Percentiles rank a stretch among this genome's conserved stretches.
Conservation (phyloP, 2,113 vertebrate genomes). For the Bungarus multicinctus region DNA sequence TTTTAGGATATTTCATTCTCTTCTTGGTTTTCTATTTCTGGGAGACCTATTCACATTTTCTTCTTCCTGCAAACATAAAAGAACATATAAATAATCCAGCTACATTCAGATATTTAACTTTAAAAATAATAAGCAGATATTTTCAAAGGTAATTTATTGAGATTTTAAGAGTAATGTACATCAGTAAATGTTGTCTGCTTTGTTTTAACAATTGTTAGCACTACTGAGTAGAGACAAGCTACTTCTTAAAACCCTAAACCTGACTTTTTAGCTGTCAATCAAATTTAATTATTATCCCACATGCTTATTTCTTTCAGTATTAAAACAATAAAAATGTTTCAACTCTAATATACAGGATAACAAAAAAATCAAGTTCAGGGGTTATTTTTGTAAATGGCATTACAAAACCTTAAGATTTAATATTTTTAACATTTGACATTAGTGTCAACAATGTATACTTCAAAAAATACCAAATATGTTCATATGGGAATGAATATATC, state of each 20-base stretch:
- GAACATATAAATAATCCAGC: not conserved
- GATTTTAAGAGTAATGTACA: not conserved
- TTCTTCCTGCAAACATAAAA: conserved; percentile 75
- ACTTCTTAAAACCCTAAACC: not conserved
- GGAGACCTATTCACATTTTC: conserved; percentile 91
- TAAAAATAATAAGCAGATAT: not conserved
- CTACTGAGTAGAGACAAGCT: not conserved
- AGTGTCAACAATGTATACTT: not conserved
- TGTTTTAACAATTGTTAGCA: not conserved
- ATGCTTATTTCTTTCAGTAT: not conserved
- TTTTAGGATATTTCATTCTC: conserved; percentile 81
- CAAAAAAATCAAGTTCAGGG: not conserved
- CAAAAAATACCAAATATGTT: not conserved
- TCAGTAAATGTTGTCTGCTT: not conserved
- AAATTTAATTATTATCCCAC: not conserved
- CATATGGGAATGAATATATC: not conserved
- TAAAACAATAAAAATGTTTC: not conserved
- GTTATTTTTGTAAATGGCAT: not conserved
- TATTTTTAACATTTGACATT: not conserved
- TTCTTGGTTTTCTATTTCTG: conserved; percentile 89
- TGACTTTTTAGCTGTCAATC: not conserved
- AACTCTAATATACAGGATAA: not conserved
- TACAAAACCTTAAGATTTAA: not conserved
- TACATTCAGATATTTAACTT: not conserved
- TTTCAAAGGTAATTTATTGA: not conserved